These are phyloP conservation scores for Macrosiphum euphorbiae DNA, from an alignment of 2,888 invertebrate genomes.

Conservation along the genomic window DNA sequence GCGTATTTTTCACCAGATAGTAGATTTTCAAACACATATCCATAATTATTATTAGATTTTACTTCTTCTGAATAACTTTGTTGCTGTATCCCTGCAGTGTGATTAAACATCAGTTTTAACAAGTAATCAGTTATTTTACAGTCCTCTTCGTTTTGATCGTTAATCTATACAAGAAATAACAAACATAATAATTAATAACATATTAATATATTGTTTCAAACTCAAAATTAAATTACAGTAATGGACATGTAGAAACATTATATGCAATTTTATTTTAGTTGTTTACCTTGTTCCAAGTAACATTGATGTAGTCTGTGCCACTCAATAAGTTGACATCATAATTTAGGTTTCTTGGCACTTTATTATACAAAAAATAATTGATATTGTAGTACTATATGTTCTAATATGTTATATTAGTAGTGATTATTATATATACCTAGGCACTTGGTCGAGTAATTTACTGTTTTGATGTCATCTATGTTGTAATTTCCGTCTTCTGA, in stretches of 20 bases:
- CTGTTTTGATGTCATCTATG: background rate
- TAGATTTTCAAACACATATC: constrained; percentile 32
- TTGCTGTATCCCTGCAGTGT: background rate
- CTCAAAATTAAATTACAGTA: background rate
- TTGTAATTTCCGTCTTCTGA: constrained; percentile 37
- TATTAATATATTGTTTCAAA: background rate
- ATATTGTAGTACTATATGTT: background rate
- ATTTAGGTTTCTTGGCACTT: background rate
- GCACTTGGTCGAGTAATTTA: background rate
- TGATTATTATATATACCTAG: background rate
- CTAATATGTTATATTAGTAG: background rate
- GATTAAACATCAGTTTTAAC: background rate
- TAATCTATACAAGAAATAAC: background rate
- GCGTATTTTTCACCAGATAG: background rate
- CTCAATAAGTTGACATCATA: background rate
- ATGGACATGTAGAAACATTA: background rate
- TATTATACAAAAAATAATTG: background rate
- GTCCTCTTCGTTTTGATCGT: background rate
- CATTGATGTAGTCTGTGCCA: constrained; percentile 13
- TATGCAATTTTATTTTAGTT: background rate
- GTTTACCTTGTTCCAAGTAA: constrained; percentile 34
- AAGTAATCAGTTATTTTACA: constrained; percentile 33
- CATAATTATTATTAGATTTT: background rate
- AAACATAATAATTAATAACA: background rate
- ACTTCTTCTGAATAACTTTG: background rate